phyloP scores from a whole-genome alignment of 2,797 vertebrate species.

The Melanotaenia nigrans region DNA sequence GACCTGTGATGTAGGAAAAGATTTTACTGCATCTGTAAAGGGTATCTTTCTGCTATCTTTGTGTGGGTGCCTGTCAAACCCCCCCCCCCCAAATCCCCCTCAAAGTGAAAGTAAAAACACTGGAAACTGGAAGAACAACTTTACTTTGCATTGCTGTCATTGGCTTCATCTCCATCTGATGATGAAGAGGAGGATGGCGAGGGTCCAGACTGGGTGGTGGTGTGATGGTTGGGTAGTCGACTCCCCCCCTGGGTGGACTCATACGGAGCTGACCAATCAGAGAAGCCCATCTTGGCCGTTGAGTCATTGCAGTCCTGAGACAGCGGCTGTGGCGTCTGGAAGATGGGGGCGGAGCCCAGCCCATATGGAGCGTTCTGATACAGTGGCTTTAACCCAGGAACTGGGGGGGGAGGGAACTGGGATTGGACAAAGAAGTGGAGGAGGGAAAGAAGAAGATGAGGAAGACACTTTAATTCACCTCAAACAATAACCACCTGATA shows the following conservation, averaged over 20 bases:
- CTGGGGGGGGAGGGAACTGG: conserved; percentile 85
- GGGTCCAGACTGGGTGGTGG: conserved; percentile 81
- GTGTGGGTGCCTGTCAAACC: no score
- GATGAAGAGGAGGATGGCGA: conserved; percentile 90
- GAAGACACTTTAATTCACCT: no score
- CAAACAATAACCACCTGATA: no score
- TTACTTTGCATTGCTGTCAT: conserved; percentile 86
- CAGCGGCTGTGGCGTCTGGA: conserved; percentile 82
- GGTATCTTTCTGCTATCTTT: no score
- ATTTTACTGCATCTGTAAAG: no score
- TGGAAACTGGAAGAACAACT: not conserved
- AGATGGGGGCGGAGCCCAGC: conserved; percentile 83
- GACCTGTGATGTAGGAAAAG: no score
- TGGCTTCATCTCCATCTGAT: conserved; percentile 90
- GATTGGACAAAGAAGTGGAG: conserved; percentile 8
- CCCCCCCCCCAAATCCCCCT: no score
- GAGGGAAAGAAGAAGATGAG: no score
- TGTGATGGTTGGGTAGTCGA: conserved; percentile 86
- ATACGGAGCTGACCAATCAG: conserved; percentile 89
- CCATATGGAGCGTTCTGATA: conserved; percentile 87
- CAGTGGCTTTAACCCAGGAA: conserved; percentile 87
- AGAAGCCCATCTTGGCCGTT: conserved; percentile 85
- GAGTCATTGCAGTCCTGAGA: conserved; percentile 87
- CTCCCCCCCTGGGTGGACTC: conserved; percentile 84
- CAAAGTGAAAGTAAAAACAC: no score